Percentiles rank a stretch among this genome's conserved stretches.
Conservation (phyloP, 2,113 vertebrate species). For the Triplophysa dalaica region DNA sequence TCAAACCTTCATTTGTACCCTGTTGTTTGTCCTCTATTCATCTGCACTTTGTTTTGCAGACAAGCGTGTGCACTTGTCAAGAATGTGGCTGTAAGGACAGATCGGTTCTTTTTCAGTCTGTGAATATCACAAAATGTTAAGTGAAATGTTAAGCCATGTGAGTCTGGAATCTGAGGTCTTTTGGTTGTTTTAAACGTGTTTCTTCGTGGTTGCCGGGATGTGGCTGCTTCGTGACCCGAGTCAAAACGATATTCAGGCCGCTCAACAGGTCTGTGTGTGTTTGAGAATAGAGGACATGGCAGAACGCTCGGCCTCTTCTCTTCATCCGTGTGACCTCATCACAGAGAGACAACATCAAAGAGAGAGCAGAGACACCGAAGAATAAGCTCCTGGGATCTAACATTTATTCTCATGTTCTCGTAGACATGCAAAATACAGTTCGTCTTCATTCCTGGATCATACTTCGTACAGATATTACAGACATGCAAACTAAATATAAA, state of each 20-base stretch:
- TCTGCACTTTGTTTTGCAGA: conserved; percentile 2
- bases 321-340: conserved; percentile 23
- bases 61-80: background rate
- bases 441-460: too few relatives aligned
- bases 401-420: too few relatives aligned
- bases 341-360: conserved; percentile 18
- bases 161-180: too few relatives aligned
- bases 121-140: background rate
- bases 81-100: background rate
- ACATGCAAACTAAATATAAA: too few relatives aligned
- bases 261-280: too few relatives aligned
- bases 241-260: too few relatives aligned
- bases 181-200: background rate
- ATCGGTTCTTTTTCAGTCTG: background rate
- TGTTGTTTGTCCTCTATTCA: background rate
- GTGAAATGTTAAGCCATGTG: too few relatives aligned
- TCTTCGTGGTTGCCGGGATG: background rate
- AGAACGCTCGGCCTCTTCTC: background rate
- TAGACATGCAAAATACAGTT: too few relatives aligned
- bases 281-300: background rate
- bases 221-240: background rate
- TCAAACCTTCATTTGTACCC: background rate
- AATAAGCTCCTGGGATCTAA: background rate
- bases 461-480: too few relatives aligned
- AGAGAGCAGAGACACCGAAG: background rate